Percentiles rank a stretch among this genome's conserved stretches.
Conservation (phyloP, 2,113 vertebrate species). For the Murina feae region DNA sequence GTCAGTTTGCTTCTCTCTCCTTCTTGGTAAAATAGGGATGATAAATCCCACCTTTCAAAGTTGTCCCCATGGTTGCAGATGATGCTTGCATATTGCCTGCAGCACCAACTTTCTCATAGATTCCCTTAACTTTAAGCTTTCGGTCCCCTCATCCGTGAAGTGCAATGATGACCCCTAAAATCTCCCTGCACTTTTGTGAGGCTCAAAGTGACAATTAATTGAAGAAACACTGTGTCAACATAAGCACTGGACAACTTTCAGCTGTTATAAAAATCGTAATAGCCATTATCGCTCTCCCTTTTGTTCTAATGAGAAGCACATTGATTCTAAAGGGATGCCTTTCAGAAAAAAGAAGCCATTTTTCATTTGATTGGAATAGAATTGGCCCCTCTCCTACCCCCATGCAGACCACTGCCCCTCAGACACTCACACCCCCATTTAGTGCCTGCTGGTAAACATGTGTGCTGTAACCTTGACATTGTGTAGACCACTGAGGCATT, state of each 20-base stretch:
- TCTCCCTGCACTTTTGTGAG: neutral
- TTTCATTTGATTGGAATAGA: neutral
- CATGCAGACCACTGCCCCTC: rapidly evolving
- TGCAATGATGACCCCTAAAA: neutral
- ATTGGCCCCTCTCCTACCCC: neutral
- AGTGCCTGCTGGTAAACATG: neutral
- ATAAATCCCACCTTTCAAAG: neutral
- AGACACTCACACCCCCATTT: neutral
- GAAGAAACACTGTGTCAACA: neutral
- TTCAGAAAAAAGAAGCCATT: neutral
- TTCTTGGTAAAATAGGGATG: neutral
- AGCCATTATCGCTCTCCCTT: neutral
- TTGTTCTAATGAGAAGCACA: neutral
- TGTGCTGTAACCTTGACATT: neutral
- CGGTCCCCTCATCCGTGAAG: neutral
- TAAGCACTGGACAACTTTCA: neutral
- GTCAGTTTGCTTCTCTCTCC: neutral
- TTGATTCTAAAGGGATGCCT: neutral
- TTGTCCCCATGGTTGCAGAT: neutral
- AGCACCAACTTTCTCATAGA: neutral
- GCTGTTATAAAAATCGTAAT: neutral
- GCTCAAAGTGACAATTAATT: neutral
- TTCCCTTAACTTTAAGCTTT: neutral
- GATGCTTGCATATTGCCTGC: rapidly evolving
- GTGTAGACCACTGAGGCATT: neutral